Base-by-base conservation (phyloP, 2,797 vertebrate genomes). In the Notamacropus eugenii region DNA sequence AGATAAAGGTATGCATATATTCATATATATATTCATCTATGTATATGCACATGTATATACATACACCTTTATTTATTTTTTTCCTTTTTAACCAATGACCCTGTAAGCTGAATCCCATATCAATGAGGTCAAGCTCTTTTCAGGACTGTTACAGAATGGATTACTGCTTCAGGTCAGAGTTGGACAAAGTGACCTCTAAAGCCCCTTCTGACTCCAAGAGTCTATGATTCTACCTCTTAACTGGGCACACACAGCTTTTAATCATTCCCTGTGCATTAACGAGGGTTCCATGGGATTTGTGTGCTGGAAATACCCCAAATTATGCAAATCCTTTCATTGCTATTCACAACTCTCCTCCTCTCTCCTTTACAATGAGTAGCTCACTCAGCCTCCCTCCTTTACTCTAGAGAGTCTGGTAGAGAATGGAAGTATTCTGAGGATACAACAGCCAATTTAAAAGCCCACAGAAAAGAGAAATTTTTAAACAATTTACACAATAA, bases 401-500 rank as follows among this genome's bases (percentile, higher is more conserved):
- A 57, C 95, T 91, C 12, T 34, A 95, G 96, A 58, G 95, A 74
- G 92, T 67, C 90, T 82, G 46, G 54, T 67, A n/a, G 95, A 92
- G 92, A 96, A 95, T 92, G 58, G 82, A 94, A 95, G 90, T 90
- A 95, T 95, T 96, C 94, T 93, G 93, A 96, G 97, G 87, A 56
- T 1, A 0, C 90, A 1, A 8, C 52, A 91, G 94, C 91, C 94
- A 28, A 22, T 95, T 97, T 96, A 87, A 96, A 96, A 96, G 28
- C 91, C 95, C 62, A 54, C 59, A 0, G 34, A 62, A 92, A 93
- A 96, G 54, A 87, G 93, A 55, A 95, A 95, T 95, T 95, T 95
- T 93, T 92, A 95, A 95, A 92, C 92, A 92, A 92, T 97, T 97
- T 96, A 87, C 95, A 93, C 95, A 98, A 97, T 96, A 93, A 97